Conservation (phyloP, 92 coral and sea anemone genomes). For the Montipora capitata region DNA sequence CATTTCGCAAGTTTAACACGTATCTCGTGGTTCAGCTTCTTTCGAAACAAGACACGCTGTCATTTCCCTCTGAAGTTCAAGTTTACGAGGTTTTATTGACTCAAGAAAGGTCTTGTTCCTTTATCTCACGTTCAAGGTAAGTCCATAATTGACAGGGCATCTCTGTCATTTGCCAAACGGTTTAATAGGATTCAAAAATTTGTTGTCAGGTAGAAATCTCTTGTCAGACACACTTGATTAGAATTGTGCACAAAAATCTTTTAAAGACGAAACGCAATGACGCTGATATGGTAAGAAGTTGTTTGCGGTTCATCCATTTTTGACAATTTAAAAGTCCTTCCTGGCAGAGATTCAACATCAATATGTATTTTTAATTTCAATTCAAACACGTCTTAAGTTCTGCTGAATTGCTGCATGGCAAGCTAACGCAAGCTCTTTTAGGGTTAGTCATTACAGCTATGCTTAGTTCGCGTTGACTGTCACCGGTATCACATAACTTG, state of each 20-base stretch:
- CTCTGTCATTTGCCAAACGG: not conserved
- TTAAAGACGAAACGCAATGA: conserved; percentile 4
- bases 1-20: conserved; percentile 24
- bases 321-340: conserved; percentile 14
- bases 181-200: not conserved
- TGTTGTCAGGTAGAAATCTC: not conserved
- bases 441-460: not conserved
- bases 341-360: not conserved
- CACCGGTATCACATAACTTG: not conserved
- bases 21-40: too few species aligned
- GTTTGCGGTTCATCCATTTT: conserved; percentile 35
- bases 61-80: not conserved
- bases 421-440: not conserved
- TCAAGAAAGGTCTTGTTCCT: not conserved
- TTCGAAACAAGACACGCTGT: not conserved
- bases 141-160: not conserved
- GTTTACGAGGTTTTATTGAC: not conserved
- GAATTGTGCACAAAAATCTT: not conserved
- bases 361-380: conserved; percentile 4
- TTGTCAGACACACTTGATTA: not conserved
- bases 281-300: conserved; percentile 21
- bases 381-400: not conserved
- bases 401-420: not conserved
- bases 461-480: not conserved
- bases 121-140: conserved; percentile 12